phyloP scores from a whole-genome alignment of 2,797 vertebrate genomes.

The Rhincodon typus region DNA sequence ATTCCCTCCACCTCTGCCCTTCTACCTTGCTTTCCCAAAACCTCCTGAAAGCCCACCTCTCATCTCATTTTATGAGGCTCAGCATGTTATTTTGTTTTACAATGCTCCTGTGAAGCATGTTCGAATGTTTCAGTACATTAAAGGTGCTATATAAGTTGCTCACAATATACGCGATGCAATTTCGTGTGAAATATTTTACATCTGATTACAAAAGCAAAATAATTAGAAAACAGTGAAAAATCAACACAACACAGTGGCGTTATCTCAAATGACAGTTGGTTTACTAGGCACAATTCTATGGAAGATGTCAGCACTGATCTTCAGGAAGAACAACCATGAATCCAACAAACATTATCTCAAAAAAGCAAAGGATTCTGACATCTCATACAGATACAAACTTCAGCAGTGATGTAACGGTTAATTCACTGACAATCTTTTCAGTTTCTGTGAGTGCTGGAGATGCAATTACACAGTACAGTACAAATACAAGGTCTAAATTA shows the following conservation, averaged over 20 bases:
- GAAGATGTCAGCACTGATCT: not conserved
- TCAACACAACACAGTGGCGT: not conserved
- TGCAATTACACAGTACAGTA: not conserved
- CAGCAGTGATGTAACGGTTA: not conserved
- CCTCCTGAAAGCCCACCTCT: too few species aligned
- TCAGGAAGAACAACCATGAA: not conserved
- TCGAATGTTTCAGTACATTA: too few species aligned
- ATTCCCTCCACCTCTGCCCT: too few species aligned
- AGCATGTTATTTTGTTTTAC: too few species aligned
- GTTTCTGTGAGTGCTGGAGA: not conserved
- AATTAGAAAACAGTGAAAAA: not conserved
- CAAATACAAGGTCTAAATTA: not conserved
- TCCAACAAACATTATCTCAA: not conserved
- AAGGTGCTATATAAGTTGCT: too few species aligned
- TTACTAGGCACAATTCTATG: not conserved
- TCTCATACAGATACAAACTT: not conserved
- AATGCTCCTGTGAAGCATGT: too few species aligned
- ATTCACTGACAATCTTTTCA: not conserved
- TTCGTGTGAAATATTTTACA: not conserved
- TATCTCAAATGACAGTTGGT: not conserved
- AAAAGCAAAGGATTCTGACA: not conserved
- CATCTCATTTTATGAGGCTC: too few species aligned
- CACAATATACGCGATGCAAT: not conserved
- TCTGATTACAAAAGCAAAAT: not conserved
- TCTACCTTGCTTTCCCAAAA: too few species aligned